Percentiles rank a stretch among this genome's conserved stretches.
These are phyloP conservation scores for Lochmaea capreae DNA, from an alignment of 2,888 invertebrate genomes.

Conservation along the genomic window DNA sequence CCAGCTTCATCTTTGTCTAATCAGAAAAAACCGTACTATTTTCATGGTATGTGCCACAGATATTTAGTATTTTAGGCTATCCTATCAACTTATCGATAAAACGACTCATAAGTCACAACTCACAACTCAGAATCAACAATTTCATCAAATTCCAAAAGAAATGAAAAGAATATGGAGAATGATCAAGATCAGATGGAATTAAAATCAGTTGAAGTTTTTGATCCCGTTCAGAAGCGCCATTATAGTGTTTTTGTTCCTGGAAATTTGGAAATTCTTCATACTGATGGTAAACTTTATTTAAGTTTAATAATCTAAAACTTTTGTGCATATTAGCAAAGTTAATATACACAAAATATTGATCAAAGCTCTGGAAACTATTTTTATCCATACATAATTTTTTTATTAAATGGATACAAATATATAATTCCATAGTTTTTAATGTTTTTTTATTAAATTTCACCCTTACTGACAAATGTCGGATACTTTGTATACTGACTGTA, in stretches of 20 bases:
- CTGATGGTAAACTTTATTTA: conserved; percentile 16
- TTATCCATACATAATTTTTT: background rate
- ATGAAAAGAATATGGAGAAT: conserved; percentile 33
- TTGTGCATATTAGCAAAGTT: background rate
- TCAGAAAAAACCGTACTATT: too few species aligned
- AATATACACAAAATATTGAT: background rate
- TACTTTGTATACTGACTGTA: too few species aligned
- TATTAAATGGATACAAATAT: background rate
- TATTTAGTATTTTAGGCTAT: background rate
- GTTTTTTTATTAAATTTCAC: too few species aligned
- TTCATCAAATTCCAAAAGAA: conserved; percentile 12
- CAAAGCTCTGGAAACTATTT: background rate
- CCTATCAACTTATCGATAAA: background rate
- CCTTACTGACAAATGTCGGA: too few species aligned
- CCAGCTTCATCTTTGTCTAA: too few species aligned
- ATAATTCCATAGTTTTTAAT: too few species aligned
- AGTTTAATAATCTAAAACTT: background rate
- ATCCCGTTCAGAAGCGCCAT: conserved; percentile 26
- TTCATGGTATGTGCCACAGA: background rate
- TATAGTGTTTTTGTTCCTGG: conserved; percentile 29
- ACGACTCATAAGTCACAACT: too few species aligned
- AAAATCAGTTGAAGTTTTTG: conserved; percentile 34
- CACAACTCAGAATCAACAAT: conserved; percentile 23
- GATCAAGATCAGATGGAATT: conserved; percentile 42
- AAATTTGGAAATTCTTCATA: conserved; percentile 15